phyloP scores from a whole-genome alignment of 2,797 vertebrate species.

The Serranus cabrilla region DNA sequence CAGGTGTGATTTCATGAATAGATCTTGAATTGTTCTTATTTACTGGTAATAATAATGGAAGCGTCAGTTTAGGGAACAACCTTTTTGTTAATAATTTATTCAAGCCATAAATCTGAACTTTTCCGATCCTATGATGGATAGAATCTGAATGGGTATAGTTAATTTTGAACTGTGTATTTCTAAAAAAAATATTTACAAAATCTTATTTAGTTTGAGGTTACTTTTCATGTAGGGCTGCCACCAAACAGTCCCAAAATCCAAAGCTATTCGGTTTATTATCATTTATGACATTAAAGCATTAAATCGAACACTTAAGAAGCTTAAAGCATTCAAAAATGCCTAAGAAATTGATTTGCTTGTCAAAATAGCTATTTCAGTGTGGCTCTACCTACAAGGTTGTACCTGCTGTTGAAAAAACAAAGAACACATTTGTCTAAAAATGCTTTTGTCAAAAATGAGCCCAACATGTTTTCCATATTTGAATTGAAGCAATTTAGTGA shows the following conservation, averaged over 20 bases:
- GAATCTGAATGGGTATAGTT: neutral
- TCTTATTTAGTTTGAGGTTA: neutral
- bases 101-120: neutral
- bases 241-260: too few species aligned
- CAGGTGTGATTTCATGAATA: neutral
- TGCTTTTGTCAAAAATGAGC: neutral
- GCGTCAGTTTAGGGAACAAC: neutral
- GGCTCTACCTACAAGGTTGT: neutral
- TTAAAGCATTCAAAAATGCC: too few species aligned
- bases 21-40: neutral
- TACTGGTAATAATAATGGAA: too few species aligned
- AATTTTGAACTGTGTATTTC: neutral
- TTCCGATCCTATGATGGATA: neutral
- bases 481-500: neutral
- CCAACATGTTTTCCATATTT: neutral
- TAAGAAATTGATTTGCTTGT: too few species aligned
- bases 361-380: too few species aligned
- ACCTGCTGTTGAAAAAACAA: neutral
- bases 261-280: too few species aligned
- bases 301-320: too few species aligned
- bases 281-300: too few species aligned
- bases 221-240: too few species aligned
- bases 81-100: neutral
- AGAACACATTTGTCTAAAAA: neutral
- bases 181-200: neutral